Evolutionary conservation across 2,797 vertebrate genomes (phyloP).

Genomic region (Chrysocyon brachyurus): DNA sequence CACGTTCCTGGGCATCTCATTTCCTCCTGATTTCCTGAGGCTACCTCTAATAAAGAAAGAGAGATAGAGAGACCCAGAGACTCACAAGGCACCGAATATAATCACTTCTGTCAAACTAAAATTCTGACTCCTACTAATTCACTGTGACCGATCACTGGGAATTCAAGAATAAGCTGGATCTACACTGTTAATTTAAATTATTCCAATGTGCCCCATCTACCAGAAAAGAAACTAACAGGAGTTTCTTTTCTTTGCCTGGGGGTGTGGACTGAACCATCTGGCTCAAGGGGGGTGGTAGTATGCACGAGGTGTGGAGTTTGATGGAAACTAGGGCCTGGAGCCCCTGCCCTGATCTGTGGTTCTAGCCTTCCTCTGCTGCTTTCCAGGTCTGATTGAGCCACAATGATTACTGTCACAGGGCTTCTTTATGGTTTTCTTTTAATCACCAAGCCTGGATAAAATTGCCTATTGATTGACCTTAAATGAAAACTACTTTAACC

Average conservation of each 20-base stretch:
- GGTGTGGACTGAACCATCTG: slow-evolving; percentile 28
- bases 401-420: slow-evolving; percentile 51
- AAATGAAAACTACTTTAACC: slow-evolving; percentile 77
- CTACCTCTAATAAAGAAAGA: slow-evolving; percentile 78
- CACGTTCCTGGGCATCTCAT: slow-evolving; percentile 83
- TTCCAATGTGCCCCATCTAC: neutral
- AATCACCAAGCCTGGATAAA: slow-evolving; percentile 69
- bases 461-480: slow-evolving; percentile 77
- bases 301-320: neutral
- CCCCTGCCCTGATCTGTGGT: neutral
- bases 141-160: slow-evolving; percentile 16
- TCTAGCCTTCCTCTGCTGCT: neutral
- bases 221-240: neutral
- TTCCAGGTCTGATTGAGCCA: slow-evolving; percentile 48
- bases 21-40: slow-evolving; percentile 85
- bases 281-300: neutral
- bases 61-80: neutral
- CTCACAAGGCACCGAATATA: neutral
- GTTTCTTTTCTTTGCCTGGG: slow-evolving; percentile 57
- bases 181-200: slow-evolving; percentile 71
- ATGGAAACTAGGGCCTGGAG: neutral
- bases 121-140: slow-evolving; percentile 77
- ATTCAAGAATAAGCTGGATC: slow-evolving; percentile 71
- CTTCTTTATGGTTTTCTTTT: slow-evolving; percentile 76
- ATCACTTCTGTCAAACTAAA: slow-evolving; percentile 84